Evolutionary conservation across 2,888 invertebrate genomes (phyloP).

Genomic region (Tenthredo amoena): DNA sequence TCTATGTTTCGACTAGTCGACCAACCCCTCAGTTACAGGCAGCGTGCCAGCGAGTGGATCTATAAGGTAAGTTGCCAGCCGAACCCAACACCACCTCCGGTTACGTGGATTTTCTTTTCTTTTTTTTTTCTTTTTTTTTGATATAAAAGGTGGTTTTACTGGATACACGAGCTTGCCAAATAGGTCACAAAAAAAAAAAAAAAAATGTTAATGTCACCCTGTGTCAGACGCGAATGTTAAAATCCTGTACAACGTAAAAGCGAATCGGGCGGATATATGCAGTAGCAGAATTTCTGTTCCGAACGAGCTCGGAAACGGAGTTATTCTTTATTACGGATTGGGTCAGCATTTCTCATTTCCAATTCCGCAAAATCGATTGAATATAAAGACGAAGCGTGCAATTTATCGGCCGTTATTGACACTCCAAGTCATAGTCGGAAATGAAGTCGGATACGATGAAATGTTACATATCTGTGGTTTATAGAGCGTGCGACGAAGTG

Average conservation of each 20-base stretch:
- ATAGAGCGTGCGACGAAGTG: background rate
- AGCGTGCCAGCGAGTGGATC: constrained; percentile 72
- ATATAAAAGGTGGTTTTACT: background rate
- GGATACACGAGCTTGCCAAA: constrained; percentile 17
- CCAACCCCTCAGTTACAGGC: constrained; percentile 70
- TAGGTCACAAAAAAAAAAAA: constrained; percentile 3
- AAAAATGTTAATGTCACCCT: background rate
- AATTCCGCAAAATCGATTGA: constrained; percentile 1
- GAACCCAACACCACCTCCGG: constrained; percentile 27
- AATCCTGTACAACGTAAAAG: background rate
- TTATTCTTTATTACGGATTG: background rate
- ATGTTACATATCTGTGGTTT: background rate
- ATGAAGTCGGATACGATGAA: background rate
- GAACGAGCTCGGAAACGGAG: constrained; percentile 15
- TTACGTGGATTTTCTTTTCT: background rate
- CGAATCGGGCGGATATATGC: background rate
- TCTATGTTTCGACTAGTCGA: constrained; percentile 74
- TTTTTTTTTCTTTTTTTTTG: background rate
- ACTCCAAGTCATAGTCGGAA: background rate
- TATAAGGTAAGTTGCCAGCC: constrained; percentile 71
- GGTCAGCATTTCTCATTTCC: background rate
- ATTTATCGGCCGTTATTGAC: constrained; percentile 16
- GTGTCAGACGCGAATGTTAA: background rate
- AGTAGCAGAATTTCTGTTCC: constrained; percentile 14
- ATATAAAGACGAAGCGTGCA: background rate